phyloP scores from a whole-genome alignment of 2,113 vertebrate species.

The Rhagologus leucostigma region DNA sequence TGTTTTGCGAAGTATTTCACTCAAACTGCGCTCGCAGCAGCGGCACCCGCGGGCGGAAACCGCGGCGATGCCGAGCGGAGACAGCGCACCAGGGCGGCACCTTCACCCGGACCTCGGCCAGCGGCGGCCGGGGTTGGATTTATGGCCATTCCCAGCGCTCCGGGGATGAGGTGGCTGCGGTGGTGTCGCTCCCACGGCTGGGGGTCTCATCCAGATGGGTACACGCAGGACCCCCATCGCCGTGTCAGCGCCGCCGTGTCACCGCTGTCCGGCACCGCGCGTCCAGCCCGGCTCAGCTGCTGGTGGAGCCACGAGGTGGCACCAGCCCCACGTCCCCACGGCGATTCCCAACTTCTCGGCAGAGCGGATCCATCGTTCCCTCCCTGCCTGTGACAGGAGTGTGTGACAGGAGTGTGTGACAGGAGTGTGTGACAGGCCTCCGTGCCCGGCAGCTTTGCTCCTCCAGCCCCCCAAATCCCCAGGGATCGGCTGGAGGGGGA shows the following conservation, averaged over 20 bases:
- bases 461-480: not conserved
- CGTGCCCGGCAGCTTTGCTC: rapidly evolving
- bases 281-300: rapidly evolving
- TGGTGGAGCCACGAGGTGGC: not conserved
- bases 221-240: rapidly evolving
- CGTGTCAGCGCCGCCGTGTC: rapidly evolving
- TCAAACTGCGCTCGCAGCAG: rapidly evolving
- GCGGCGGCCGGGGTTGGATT: rapidly evolving
- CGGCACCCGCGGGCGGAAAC: not conserved
- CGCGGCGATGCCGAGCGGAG: not conserved
- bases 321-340: not conserved
- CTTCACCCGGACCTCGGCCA: rapidly evolving
- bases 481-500: rapidly evolving
- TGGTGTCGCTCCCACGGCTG: rapidly evolving
- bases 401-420: not conserved
- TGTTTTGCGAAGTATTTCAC: not conserved
- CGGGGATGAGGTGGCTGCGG: rapidly evolving
- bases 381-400: not conserved
- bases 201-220: rapidly evolving
- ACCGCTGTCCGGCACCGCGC: rapidly evolving
- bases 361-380: not conserved
- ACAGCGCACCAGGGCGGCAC: rapidly evolving
- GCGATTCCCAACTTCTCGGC: not conserved
- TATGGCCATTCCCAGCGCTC: rapidly evolving
- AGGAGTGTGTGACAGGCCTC: not conserved